Percentiles rank a stretch among this genome's conserved stretches.
Conservation (phyloP, 2,888 invertebrate genomes). For the Digitonthophagus gazella region DNA sequence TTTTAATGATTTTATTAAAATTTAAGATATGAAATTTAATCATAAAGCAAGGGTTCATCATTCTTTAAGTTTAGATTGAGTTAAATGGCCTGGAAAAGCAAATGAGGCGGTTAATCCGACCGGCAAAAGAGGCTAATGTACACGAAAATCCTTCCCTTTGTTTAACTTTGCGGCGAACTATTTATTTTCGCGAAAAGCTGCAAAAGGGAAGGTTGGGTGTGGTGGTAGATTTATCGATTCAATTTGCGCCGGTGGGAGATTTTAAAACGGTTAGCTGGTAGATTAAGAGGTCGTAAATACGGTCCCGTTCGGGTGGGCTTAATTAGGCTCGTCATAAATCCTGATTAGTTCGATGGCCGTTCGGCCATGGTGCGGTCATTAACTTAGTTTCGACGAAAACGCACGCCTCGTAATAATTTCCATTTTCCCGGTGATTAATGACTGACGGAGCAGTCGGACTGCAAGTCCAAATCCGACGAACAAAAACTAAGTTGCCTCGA, state of each 20-base stretch:
- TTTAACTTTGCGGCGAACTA: not conserved
- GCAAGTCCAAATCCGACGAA: no score
- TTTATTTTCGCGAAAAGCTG: conserved; percentile 8
- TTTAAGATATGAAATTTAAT: no score
- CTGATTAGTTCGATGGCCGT: not conserved
- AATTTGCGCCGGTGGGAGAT: not conserved
- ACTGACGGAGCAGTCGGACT: no score
- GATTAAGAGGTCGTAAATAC: conserved; percentile 6
- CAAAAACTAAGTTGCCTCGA: no score
- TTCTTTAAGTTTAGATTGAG: no score
- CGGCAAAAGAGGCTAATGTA: not conserved
- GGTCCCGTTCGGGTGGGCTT: not conserved
- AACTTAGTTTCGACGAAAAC: not conserved
- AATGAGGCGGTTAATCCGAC: not conserved
- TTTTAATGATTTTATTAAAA: no score
- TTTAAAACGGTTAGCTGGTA: not conserved
- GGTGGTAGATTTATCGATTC: conserved; percentile 7
- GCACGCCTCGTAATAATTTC: no score
- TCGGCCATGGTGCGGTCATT: not conserved
- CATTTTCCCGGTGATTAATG: no score
- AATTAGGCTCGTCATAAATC: not conserved
- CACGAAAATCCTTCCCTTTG: not conserved
- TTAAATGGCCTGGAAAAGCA: not conserved
- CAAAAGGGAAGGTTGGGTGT: not conserved
- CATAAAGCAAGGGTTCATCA: no score